Percentiles rank a stretch among this genome's conserved stretches.
Conservation (phyloP, 2,888 invertebrate genomes). For the Dermolepida albohirtum region DNA sequence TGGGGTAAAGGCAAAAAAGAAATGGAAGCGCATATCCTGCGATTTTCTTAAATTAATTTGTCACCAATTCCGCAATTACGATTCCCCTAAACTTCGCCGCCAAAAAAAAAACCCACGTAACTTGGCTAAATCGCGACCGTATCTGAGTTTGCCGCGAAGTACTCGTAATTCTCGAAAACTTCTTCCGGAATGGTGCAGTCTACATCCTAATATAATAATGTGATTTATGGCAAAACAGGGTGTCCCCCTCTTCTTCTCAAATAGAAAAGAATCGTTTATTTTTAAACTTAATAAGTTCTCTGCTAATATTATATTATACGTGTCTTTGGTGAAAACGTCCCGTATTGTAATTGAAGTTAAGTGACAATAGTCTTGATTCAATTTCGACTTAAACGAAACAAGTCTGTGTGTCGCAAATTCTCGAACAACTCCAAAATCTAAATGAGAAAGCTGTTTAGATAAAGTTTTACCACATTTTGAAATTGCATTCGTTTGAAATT, state of each 20-base stretch:
- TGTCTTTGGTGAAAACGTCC: too few species aligned
- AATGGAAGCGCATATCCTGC: background rate
- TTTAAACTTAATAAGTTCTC: conserved; percentile 7
- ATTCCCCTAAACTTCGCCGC: background rate
- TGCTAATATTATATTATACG: too few species aligned
- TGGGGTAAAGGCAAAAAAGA: background rate
- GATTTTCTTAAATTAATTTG: conserved; percentile 20
- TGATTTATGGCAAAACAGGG: background rate
- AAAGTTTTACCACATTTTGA: too few species aligned
- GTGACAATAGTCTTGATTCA: too few species aligned
- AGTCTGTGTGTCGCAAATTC: too few species aligned
- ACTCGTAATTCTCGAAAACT: conserved; percentile 24
- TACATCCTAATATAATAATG: conserved; percentile 3
- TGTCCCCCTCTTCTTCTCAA: background rate
- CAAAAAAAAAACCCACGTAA: background rate
- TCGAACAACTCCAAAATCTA: too few species aligned
- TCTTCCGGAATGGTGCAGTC: conserved; percentile 2
- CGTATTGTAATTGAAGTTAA: too few species aligned
- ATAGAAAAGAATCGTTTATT: conserved; percentile 1
- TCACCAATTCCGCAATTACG: conserved; percentile 24
- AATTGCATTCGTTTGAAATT: too few species aligned
- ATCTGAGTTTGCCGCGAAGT: conserved; percentile 12
- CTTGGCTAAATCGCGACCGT: conserved; percentile 11
- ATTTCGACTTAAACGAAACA: too few species aligned
- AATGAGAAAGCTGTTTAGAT: too few species aligned